Base-by-base conservation (phyloP, 2,113 vertebrate genomes). In the Rhea pennata region DNA sequence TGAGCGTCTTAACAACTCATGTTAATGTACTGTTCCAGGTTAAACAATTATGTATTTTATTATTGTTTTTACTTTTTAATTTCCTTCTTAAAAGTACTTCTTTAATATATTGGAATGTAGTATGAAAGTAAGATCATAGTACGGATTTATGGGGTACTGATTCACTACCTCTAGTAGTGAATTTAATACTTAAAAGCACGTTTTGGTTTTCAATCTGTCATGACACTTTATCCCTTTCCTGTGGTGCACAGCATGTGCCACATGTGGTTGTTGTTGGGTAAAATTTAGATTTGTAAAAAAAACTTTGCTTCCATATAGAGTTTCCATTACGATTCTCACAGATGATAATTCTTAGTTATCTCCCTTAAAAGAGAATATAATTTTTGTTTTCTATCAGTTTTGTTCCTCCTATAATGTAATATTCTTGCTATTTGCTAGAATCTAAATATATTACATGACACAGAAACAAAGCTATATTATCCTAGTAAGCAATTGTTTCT, bases 381-480 rank as follows among this genome's bases (percentile, higher is more conserved):
- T 13, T 70, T 83, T 58, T 92, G 50, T n/a, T 39, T 22, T 26
- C 51, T 2, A 13, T 46, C 64, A 51, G 4, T 44, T 74, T 76
- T 26, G 12, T 53, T 76, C 12, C 58, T 67, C n/a, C 9, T 87
- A 2, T 26, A 78, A 40, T 4, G 15, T 5, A 59, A 12, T 39
- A 64, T 6, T 62, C 27, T 61, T 51, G 10, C 10, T 65, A 12
- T 39, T 48, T 51, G 10, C 17, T 65, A 78, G 15, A 86, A 92
- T 26, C 7, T 58, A 59, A 58, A 85, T 36, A 6, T 29, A 42
- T 31, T 56, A 27, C 3, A 16, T 31, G 21, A 36, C 23, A 50
- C 2, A 27, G 21, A 15, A 54, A 58, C 61, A 83, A 16, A 70
- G 5, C 15, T 0, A 0, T 26, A 70, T 40, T 42, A 46, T 67